Evolutionary conservation across 2,113 vertebrate genomes (phyloP).

Genomic region (Gopherus evgoodei): DNA sequence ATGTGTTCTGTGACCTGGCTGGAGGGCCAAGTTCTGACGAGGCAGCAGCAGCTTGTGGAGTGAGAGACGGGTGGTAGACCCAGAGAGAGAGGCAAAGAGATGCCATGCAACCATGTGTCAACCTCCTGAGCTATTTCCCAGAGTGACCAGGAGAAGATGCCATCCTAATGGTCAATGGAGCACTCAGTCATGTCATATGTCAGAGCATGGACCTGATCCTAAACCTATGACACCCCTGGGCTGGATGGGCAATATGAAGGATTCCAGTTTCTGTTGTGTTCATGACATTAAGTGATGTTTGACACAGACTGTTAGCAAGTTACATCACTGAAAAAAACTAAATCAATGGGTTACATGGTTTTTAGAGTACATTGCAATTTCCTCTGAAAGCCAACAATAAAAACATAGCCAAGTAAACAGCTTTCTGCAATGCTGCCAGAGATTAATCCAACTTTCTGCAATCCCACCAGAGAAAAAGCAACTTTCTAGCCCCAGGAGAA

Average conservation of each 20-base stretch:
- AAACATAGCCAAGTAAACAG: neutral
- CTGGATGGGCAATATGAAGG: neutral
- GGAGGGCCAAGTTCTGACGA: too few relatives aligned
- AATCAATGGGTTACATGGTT: neutral
- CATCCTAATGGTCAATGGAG: too few relatives aligned
- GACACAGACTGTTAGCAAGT: neutral
- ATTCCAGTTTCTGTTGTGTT: neutral
- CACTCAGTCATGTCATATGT: too few relatives aligned
- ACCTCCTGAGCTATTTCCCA: too few relatives aligned
- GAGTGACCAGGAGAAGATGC: too few relatives aligned
- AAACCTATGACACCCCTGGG: neutral
- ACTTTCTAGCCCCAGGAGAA: neutral
- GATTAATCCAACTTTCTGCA: neutral
- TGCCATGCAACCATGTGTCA: too few relatives aligned
- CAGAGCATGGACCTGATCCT: too few relatives aligned
- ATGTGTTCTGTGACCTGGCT: too few relatives aligned
- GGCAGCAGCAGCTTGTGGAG: too few relatives aligned
- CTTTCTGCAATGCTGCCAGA: neutral
- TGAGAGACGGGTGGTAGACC: too few relatives aligned
- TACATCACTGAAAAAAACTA: neutral
- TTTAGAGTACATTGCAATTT: neutral
- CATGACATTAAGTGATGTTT: neutral
- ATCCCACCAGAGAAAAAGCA: neutral
- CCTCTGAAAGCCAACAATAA: neutral
- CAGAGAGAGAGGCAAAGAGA: too few relatives aligned